Base-by-base conservation (phyloP, 2,113 vertebrate species). In the Ovibos moschatus region DNA sequence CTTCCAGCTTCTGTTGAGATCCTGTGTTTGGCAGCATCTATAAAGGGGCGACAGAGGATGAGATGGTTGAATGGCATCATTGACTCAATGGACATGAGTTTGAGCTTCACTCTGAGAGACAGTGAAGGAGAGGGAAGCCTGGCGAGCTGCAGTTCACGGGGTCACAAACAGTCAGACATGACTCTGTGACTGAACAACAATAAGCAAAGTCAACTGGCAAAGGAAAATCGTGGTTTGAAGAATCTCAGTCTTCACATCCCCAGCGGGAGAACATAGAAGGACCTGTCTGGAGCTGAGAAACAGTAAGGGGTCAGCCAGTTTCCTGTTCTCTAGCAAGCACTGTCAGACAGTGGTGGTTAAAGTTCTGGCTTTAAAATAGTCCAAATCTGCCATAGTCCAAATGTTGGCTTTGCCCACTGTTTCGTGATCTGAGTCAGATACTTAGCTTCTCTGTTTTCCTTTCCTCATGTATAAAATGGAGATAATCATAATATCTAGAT, bases 71-170 rank as follows among this genome's bases (percentile, higher is more conserved):
- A 71, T 71, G 67, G 67, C 67, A 71, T 71, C 19, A 23, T 12
- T 71, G 67, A 71, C 67, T 71, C 67, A 40, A 40, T 71, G 67
- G 67, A 40, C 10, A 13, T 40, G 67, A 71, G n/a, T 40, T 23
- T 12, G 67, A 40, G 19, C 67, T 40, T 71, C 67, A 71, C n/a
- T 71, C 9, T 3, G n/a, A 40, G 67, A 71, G n/a, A 23, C 2
- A 23, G 10, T 71, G n/a, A 71, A 23, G n/a, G 67, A 71, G 10
- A 40, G n/a, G 67, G 21, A 71, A 40, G n/a, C n/a, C n/a, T 23
- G 67, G n/a, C 0, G 1, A 71, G 19, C 67, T 71, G n/a, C 9
- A 23, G n/a, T 36, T 36, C 67, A 23, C 2, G 5, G n/a, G n/a
- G n/a, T 5, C 67, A 40, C n/a, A 71, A 40, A 40, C n/a, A 40